Percentiles rank a stretch among this genome's conserved stretches.
Evolutionary conservation across 2,888 invertebrate genomes (phyloP).

Genomic region (Fabriciana adippe): DNA sequence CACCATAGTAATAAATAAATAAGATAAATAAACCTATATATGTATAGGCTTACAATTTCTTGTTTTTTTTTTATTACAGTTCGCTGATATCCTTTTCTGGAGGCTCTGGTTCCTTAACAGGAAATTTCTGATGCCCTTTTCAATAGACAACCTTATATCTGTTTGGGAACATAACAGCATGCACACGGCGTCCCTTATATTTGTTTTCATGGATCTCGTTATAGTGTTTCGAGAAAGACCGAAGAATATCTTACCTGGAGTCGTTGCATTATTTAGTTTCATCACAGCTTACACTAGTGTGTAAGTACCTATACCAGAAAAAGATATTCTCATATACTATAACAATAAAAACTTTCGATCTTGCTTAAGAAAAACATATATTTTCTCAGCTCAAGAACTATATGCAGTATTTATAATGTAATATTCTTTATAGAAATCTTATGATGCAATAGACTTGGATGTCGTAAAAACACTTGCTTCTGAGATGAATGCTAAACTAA

Average conservation of each 20-base stretch:
- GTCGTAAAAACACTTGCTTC: too few relatives aligned
- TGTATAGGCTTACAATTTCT: neutral
- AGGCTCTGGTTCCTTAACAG: slow-evolving; percentile 62
- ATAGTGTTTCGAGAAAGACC: slow-evolving; percentile 60
- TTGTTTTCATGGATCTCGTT: slow-evolving; percentile 59
- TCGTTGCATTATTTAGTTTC: slow-evolving; percentile 31
- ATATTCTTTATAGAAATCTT: too few relatives aligned
- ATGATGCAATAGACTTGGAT: too few relatives aligned
- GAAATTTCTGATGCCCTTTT: slow-evolving; percentile 56
- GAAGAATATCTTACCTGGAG: slow-evolving; percentile 41
- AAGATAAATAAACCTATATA: too few relatives aligned
- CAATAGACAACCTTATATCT: slow-evolving; percentile 57
- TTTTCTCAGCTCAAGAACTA: too few relatives aligned
- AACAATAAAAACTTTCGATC: too few relatives aligned
- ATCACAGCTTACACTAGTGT: slow-evolving; percentile 31
- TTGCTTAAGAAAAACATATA: too few relatives aligned
- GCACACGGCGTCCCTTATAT: slow-evolving; percentile 63
- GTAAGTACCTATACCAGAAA: slow-evolving; percentile 35
- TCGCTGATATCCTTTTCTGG: slow-evolving; percentile 70
- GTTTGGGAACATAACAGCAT: slow-evolving; percentile 69
- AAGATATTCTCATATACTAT: too few relatives aligned
- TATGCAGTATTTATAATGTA: too few relatives aligned
- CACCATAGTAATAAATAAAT: too few relatives aligned
- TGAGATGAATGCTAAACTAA: too few relatives aligned
- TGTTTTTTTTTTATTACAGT: slow-evolving; percentile 51